Percentiles rank a stretch among this genome's conserved stretches.
phyloP scores from a whole-genome alignment of 2,113 vertebrate species.

The Jacana jacana region DNA sequence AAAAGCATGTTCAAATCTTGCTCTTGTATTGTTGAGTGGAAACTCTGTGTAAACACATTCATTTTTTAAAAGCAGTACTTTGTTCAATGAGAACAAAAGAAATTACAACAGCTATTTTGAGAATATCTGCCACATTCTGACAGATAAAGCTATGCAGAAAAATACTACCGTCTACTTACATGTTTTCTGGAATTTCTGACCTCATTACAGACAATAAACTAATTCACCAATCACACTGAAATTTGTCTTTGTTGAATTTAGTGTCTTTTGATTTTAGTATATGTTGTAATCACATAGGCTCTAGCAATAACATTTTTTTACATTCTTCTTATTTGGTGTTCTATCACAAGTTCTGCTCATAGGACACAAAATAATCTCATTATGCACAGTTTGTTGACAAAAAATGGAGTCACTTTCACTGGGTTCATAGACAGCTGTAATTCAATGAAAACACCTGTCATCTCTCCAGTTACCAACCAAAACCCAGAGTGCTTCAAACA shows the following conservation, averaged over 20 bases:
- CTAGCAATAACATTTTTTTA: background rate
- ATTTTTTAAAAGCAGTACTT: background rate
- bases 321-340: background rate
- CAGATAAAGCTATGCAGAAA: background rate
- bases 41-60: background rate
- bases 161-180: background rate
- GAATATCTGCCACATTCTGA: background rate
- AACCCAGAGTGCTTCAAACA: background rate
- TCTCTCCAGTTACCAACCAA: background rate
- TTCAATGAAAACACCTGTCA: background rate
- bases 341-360: background rate
- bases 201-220: background rate
- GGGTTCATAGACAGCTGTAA: background rate
- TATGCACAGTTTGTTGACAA: background rate
- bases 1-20: background rate
- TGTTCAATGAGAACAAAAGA: background rate
- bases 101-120: background rate
- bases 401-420: background rate
- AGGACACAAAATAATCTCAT: background rate
- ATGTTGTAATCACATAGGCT: fast-evolving
- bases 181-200: background rate
- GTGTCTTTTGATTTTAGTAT: background rate
- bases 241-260: background rate
- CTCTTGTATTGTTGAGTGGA: background rate
- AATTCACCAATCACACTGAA: background rate